These are phyloP conservation scores for Lepus timidus DNA, from an alignment of 2,113 vertebrate genomes.

Conservation along the genomic window DNA sequence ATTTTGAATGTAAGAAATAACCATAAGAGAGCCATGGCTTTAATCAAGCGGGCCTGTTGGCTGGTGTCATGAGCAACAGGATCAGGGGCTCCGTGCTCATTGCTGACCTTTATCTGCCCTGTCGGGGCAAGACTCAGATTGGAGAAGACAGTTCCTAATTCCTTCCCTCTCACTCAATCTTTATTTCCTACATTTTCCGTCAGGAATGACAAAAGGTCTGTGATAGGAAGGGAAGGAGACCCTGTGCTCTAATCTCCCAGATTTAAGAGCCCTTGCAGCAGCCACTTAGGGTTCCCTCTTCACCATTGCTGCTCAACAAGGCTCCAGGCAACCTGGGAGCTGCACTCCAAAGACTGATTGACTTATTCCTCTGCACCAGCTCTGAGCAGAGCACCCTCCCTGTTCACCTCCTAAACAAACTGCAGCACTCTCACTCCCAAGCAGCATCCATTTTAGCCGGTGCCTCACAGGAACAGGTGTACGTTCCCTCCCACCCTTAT, in stretches of 20 bases:
- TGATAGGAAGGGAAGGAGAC: constrained; percentile 42
- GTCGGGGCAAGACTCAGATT: constrained; percentile 73
- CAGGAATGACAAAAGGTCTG: constrained; percentile 47
- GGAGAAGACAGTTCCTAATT: constrained; percentile 73
- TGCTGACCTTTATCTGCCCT: constrained; percentile 72
- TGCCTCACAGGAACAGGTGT: neutral
- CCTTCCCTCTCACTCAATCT: constrained; percentile 68
- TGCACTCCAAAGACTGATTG: neutral
- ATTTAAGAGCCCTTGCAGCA: neutral
- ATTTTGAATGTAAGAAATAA: neutral
- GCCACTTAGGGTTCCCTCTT: constrained; percentile 45
- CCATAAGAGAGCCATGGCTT: neutral
- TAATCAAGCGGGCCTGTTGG: neutral
- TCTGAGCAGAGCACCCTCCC: neutral
- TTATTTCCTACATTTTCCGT: constrained; percentile 72
- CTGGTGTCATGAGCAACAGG: neutral
- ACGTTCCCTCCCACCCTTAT: neutral
- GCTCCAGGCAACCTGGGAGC: neutral
- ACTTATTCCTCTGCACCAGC: neutral
- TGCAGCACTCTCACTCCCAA: neutral
- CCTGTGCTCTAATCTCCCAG: neutral
- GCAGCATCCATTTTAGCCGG: neutral
- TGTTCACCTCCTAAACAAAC: neutral
- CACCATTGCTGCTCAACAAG: neutral
- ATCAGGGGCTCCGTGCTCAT: constrained; percentile 17